These are phyloP conservation scores for Biston betularia DNA, from an alignment of 2,888 invertebrate genomes.

Conservation along the genomic window DNA sequence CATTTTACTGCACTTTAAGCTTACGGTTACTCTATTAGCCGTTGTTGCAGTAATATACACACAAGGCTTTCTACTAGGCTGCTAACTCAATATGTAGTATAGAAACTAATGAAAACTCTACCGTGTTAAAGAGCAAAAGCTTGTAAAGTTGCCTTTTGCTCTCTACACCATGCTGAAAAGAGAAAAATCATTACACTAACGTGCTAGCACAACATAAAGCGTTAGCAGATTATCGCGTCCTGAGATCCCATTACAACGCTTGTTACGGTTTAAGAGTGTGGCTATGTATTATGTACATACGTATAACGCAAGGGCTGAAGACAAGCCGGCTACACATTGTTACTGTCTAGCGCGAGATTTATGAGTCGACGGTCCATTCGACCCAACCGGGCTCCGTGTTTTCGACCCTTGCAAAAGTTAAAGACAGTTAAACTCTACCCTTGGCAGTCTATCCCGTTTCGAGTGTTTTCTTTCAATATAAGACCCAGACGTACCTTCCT, in stretches of 20 bases:
- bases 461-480: constrained; percentile 52
- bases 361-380: constrained; percentile 54
- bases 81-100: background rate
- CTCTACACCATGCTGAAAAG: background rate
- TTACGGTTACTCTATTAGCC: too few species aligned
- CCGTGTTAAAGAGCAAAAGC: background rate
- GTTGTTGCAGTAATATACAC: too few species aligned
- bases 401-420: constrained; percentile 57
- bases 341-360: constrained; percentile 60
- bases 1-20: too few species aligned
- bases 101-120: background rate
- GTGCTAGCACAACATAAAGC: constrained; percentile 17
- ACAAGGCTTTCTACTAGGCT: background rate
- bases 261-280: constrained; percentile 46
- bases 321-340: constrained; percentile 60
- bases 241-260: constrained; percentile 50
- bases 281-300: constrained; percentile 27
- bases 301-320: constrained; percentile 40
- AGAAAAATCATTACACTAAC: constrained; percentile 32
- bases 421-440: constrained; percentile 55
- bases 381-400: constrained; percentile 46
- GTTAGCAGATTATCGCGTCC: constrained; percentile 46
- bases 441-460: constrained; percentile 45
- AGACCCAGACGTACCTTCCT: constrained; percentile 21
- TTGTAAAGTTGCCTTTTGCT: background rate